phyloP scores from a whole-genome alignment of 2,113 vertebrate species.

The Centrocercus urophasianus region DNA sequence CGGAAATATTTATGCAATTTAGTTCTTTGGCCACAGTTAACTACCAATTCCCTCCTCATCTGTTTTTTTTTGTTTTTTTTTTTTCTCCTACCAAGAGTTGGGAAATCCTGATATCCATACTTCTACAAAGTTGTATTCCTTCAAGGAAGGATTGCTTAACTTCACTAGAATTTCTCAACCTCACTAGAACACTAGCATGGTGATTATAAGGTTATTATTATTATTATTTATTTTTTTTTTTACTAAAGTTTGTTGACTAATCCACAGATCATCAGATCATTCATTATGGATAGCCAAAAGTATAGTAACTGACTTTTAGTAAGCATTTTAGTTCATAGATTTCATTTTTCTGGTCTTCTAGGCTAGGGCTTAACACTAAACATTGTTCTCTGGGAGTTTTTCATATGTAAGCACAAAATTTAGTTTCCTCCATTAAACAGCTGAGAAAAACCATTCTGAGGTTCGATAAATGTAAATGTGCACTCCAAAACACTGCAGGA shows the following conservation, averaged over 20 bases:
- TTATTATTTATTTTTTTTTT: too few relatives aligned
- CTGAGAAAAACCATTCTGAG: background rate
- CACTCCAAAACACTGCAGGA: background rate
- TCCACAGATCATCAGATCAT: background rate
- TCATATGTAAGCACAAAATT: background rate
- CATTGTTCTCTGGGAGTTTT: background rate
- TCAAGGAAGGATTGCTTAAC: constrained; percentile 31
- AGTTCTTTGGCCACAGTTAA: background rate
- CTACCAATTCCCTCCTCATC: background rate
- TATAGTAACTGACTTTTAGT: background rate
- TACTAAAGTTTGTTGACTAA: background rate
- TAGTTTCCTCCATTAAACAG: background rate
- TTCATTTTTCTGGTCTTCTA: constrained; percentile 35
- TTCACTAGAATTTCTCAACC: background rate
- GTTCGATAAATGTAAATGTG: background rate
- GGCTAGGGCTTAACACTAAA: constrained; percentile 55
- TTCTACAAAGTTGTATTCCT: background rate
- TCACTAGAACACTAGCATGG: background rate
- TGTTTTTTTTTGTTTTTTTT: background rate
- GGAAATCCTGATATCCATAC: background rate
- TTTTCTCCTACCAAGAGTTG: background rate
- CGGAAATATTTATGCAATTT: background rate
- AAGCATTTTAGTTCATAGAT: constrained; percentile 36
- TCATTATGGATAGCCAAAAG: background rate
- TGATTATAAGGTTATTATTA: background rate